Percentiles rank a stretch among this genome's conserved stretches.
Evolutionary conservation across 2,888 invertebrate species (phyloP).

Genomic region (Limnephilus lunatus): DNA sequence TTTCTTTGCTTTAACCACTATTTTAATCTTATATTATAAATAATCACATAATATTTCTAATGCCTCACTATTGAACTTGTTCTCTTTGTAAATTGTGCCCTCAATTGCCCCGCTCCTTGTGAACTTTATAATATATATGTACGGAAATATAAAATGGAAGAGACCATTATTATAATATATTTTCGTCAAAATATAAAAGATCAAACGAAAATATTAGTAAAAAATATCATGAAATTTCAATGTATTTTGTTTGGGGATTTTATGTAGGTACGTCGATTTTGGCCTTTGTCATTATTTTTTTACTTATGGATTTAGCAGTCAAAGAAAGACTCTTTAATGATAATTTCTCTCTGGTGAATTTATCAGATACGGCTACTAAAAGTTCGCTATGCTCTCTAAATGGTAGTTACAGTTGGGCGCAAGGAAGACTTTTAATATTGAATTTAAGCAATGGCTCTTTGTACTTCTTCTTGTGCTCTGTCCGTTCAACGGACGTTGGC

Average conservation of each 20-base stretch:
- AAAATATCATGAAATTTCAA: not conserved
- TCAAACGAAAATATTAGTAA: not conserved
- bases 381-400: conserved; percentile 32
- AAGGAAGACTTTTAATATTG: conserved; percentile 34
- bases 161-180: not conserved
- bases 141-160: not conserved
- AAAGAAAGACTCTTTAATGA: conserved; percentile 35
- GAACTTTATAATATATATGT: not conserved
- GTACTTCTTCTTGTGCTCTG: no score
- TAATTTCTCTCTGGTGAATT: conserved; percentile 20
- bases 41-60: no score
- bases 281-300: not conserved
- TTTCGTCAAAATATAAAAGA: not conserved
- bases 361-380: conserved; percentile 27
- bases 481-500: no score
- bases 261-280: not conserved
- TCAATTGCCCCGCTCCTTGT: no score
- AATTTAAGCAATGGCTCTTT: not conserved
- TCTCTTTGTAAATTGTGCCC: no score
- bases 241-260: not conserved
- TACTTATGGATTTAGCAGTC: conserved; percentile 17
- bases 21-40: no score
- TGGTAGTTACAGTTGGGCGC: not conserved
- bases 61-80: no score
- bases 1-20: no score